phyloP scores from a whole-genome alignment of 2,797 vertebrate species.

The Cryptoblepharus egeriae region DNA sequence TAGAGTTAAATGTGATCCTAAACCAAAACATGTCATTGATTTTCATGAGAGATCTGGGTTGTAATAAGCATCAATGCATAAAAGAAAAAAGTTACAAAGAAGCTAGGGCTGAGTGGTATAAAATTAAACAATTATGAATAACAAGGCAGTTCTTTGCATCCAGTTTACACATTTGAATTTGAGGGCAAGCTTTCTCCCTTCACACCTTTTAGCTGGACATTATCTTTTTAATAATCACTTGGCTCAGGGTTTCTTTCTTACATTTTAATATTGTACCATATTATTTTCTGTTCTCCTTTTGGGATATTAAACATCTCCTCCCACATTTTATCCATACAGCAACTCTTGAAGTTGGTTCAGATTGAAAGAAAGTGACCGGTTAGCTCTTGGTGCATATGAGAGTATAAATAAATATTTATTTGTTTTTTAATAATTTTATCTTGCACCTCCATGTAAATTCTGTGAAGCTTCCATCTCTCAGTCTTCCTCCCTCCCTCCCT shows the following conservation, averaged over 20 bases:
- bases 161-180: not conserved
- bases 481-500: no score
- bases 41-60: not conserved
- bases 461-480: no score
- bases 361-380: not conserved
- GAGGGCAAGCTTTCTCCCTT: no score
- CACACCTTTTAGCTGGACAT: no score
- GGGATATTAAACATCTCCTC: not conserved
- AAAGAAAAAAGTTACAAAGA: not conserved
- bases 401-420: no score
- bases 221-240: no score
- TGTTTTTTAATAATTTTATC: no score
- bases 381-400: no score
- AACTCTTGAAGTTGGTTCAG: not conserved
- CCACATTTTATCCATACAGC: not conserved
- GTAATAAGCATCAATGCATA: not conserved
- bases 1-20: not conserved
- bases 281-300: no score
- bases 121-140: not conserved
- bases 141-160: not conserved
- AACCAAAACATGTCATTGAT: not conserved
- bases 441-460: no score
- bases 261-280: no score
- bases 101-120: not conserved
- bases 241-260: no score